Evolutionary conservation across 2,113 vertebrate genomes (phyloP).

Genomic region (Neofelis nebulosa): DNA sequence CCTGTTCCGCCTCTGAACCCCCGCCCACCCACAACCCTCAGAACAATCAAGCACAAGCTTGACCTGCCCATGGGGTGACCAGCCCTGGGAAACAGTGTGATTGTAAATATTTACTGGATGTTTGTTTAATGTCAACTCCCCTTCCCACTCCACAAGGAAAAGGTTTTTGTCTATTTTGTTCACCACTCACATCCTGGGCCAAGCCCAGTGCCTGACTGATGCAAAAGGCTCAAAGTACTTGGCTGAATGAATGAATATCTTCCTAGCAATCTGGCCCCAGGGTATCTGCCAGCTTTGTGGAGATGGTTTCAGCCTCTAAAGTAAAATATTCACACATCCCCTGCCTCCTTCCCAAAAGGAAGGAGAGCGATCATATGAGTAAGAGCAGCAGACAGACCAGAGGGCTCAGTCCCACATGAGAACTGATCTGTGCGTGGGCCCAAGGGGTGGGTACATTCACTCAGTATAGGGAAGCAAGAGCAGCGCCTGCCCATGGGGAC

Average conservation of each 20-base stretch:
- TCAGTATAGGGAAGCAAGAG: background rate
- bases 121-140: background rate
- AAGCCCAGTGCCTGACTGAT: background rate
- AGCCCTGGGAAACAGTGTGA: background rate
- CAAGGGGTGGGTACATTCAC: background rate
- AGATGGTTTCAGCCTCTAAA: background rate
- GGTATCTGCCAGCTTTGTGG: background rate
- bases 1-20: background rate
- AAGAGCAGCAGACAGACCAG: background rate
- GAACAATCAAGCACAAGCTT: background rate
- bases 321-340: background rate
- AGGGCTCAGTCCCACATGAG: background rate
- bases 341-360: background rate
- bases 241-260: background rate
- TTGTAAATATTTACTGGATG: background rate
- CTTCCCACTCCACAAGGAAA: background rate
- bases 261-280: background rate
- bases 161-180: background rate
- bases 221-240: background rate
- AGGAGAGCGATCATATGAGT: background rate
- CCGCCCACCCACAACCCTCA: too few relatives aligned
- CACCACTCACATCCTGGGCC: background rate
- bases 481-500: fast-evolving
- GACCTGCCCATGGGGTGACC: background rate
- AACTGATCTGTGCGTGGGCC: background rate